Evolutionary conservation across 2,113 vertebrate genomes (phyloP).

Genomic region (Oreochromis niloticus): DNA sequence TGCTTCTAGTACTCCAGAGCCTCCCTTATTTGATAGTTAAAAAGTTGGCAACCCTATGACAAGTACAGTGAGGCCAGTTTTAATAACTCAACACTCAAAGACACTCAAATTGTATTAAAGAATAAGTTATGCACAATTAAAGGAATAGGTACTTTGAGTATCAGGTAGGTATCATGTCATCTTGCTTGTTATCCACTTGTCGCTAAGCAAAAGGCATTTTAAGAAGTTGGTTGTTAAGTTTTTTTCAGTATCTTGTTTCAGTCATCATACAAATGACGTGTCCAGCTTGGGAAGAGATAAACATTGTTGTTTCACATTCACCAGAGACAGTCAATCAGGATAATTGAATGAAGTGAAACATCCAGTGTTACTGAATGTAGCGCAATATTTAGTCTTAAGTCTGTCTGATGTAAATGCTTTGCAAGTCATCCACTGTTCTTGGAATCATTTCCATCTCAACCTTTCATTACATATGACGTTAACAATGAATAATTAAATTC

Average conservation of each 20-base stretch:
- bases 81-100: not conserved
- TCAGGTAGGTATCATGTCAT: not conserved
- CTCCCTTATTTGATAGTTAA: not conserved
- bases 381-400: not conserved
- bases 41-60: not conserved
- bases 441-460: not conserved
- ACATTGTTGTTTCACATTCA: not conserved
- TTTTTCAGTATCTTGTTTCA: not conserved
- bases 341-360: not conserved
- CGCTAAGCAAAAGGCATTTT: not conserved
- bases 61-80: not conserved
- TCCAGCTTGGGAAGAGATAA: not conserved
- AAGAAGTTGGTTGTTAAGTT: not conserved
- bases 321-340: not conserved
- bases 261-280: not conserved
- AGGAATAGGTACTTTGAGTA: not conserved
- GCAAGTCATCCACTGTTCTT: not conserved
- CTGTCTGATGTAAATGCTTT: not conserved
- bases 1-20: not conserved
- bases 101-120: not conserved
- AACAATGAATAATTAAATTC: not conserved
- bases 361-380: not conserved
- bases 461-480: not conserved
- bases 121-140: not conserved
- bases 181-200: not conserved